Conservation (phyloP, 2,888 invertebrate genomes). For the Scrobipalpa atriplicella region DNA sequence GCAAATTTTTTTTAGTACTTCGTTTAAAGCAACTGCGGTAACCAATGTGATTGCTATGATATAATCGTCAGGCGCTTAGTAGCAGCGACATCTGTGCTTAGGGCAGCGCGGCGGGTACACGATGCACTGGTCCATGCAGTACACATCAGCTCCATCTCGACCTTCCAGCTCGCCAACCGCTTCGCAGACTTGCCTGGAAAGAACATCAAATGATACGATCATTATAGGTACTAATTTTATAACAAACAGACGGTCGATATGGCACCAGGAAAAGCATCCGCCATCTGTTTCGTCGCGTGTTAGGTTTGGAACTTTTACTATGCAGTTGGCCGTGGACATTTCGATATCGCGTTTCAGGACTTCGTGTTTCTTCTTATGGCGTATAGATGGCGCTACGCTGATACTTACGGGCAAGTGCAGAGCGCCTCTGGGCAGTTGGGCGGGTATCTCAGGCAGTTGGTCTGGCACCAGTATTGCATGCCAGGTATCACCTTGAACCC, state of each 20-base stretch:
- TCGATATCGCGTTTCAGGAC: too few species aligned
- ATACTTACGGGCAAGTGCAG: conserved; percentile 92
- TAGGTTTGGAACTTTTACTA: too few species aligned
- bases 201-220: neutral
- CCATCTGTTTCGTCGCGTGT: too few species aligned
- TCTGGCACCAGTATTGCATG: conserved; percentile 92
- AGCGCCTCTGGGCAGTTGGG: conserved; percentile 91
- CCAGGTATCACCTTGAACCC: conserved; percentile 87
- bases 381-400: too few species aligned
- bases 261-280: too few species aligned
- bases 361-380: too few species aligned
- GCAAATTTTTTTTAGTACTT: too few species aligned
- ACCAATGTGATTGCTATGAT: neutral
- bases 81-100: conserved; percentile 87
- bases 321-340: too few species aligned
- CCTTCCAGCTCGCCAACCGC: conserved; percentile 90
- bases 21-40: too few species aligned
- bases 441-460: conserved; percentile 93
- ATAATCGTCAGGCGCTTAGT: conserved; percentile 55
- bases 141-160: conserved; percentile 89
- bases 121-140: conserved; percentile 94
- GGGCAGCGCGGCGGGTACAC: conserved; percentile 90
- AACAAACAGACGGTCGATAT: too few species aligned
- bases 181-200: conserved; percentile 89
- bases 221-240: neutral